Base-by-base conservation (phyloP, 2,797 vertebrate species). In the Microcaecilia unicolor region DNA sequence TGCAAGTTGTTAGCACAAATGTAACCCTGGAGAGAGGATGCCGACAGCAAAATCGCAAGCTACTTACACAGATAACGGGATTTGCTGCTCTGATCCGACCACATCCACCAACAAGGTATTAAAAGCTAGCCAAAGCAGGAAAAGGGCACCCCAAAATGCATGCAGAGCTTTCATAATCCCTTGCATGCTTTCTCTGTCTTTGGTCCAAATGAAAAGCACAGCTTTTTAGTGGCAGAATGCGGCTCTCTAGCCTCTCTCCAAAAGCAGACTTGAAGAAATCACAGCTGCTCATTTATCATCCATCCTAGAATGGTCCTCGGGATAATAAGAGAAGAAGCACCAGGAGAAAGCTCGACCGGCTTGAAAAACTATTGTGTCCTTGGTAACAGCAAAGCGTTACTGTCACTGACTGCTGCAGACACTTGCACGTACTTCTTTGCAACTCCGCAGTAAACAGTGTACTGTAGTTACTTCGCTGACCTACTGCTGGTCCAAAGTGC, bases 31-130 rank as follows among this genome's bases (percentile, higher is more conserved):
- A 45, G n/a, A n/a, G 5, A 21, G 22, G 2, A 14, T 35, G 51
- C 53, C 31, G 19, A 48, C 13, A 44, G 47, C 46, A 51, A 61
- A 37, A 67, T 31, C 52, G 34, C 8, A 56, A 34, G 28, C 56
- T 70, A 94, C 94, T 98, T 85, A 98, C 94, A 97, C 93, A 13
- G 92, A 88, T 33, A 93, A 78, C 49, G 93, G 93, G 58, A 98
- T 96, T 81, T 90, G 90, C 71, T 96, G 92, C 70, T 97, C 89
- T 44, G 86, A 83, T 63, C 76, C 85, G 64, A 73, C 84, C 70
- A 73, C 82, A 52, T 74, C 77, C 43, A 71, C 71, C 58, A 85
- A 68, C 58, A 81, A 50, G 38, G 61, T 53, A 61, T 62, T 79
- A 11, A 85, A 74, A 70, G 83, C 83, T 56, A 82, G 74, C 66